A percentile compares a stretch with the other conserved stretches of the same genome.
phyloP scores from a whole-genome alignment of 1,140 invertebrate genomes.

The Dryas iulia region DNA sequence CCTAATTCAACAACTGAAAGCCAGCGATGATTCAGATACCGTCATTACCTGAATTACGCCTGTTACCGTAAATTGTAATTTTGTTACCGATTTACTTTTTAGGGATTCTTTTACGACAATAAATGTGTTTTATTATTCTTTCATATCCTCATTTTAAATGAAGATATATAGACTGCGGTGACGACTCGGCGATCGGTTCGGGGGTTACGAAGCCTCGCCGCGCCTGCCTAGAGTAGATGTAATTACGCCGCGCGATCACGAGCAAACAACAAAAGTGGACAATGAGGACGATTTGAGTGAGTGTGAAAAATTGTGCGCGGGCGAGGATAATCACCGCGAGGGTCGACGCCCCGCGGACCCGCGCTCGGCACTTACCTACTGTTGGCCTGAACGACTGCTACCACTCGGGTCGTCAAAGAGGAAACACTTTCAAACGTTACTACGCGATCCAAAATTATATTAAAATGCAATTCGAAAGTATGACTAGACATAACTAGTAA shows the following conservation, averaged over 20 bases:
- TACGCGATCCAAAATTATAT: neutral
- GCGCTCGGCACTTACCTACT: neutral
- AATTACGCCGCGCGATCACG: neutral
- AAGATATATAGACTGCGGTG: neutral
- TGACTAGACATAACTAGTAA: neutral
- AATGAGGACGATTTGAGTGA: constrained; percentile 9
- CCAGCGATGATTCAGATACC: no score
- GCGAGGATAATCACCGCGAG: constrained; percentile 14
- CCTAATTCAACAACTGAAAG: no score
- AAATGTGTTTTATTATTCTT: no score
- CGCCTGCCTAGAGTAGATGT: neutral
- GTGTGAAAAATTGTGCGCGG: constrained; percentile 18
- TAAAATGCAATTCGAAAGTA: neutral
- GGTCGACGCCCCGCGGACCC: neutral
- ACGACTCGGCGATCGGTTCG: no score
- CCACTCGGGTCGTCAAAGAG: neutral
- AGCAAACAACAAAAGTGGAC: neutral
- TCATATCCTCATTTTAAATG: neutral
- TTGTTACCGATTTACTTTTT: no score
- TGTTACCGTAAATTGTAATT: no score
- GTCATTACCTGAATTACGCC: no score
- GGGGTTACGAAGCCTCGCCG: neutral
- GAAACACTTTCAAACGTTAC: no score
- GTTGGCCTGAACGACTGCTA: neutral
- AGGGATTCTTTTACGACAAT: no score